A percentile compares a stretch with the other conserved stretches of the same genome.
These are phyloP conservation scores for Columba livia DNA, from an alignment of 2,113 vertebrate genomes.

Conservation along the genomic window DNA sequence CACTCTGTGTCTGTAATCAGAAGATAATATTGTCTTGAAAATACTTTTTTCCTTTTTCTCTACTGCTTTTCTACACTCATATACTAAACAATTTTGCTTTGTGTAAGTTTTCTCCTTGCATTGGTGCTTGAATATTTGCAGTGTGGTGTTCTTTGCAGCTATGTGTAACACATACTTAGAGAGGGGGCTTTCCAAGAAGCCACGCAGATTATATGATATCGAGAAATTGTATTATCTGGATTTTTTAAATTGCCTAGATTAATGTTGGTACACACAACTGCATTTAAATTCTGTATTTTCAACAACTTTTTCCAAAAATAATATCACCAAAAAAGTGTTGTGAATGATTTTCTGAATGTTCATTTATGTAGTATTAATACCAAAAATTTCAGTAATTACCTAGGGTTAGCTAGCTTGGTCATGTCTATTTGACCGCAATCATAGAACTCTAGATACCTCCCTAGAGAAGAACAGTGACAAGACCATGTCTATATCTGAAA, in stretches of 20 bases:
- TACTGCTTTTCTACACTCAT: not conserved
- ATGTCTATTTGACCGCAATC: not conserved
- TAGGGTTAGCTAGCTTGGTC: not conserved
- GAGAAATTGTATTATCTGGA: not conserved
- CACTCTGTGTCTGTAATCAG: not conserved
- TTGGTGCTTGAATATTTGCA: not conserved
- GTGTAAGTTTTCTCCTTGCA: not conserved
- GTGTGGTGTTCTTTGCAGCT: not conserved
- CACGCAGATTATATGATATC: not conserved
- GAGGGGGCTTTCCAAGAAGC: not conserved
- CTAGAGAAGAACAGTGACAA: not conserved
- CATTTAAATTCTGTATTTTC: not conserved
- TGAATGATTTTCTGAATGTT: not conserved
- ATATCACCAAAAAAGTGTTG: rapidly evolving
- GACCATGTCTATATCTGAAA: not conserved
- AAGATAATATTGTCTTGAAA: slow-evolving; percentile 24
- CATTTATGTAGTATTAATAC: not conserved
- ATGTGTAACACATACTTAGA: not conserved
- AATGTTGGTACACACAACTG: not conserved
- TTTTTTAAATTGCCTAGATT: not conserved
- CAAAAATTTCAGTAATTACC: not conserved
- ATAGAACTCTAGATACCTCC: not conserved
- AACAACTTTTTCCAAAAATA: not conserved
- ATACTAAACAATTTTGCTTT: not conserved
- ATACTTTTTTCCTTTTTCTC: not conserved